Base-by-base conservation (phyloP, 2,888 invertebrate genomes). In the Hermodice carunculata region DNA sequence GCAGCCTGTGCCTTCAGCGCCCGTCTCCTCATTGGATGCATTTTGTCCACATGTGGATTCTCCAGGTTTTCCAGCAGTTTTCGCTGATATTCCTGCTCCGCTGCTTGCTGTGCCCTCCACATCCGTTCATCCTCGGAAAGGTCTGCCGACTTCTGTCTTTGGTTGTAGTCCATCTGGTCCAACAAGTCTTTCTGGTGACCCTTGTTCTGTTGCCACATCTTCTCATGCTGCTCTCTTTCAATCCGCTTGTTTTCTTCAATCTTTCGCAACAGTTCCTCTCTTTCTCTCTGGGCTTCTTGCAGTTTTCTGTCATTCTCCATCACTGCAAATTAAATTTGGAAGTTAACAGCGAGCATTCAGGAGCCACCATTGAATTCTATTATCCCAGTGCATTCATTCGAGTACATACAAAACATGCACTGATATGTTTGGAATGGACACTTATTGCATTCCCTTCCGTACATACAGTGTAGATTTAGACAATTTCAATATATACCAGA, bases 11-110 rank as follows among this genome's bases (percentile, higher is more conserved):
- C n/a, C n/a, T n/a, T n/a, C n/a, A n/a, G n/a, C n/a, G n/a, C n/a
- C n/a, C n/a, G n/a, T 34, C 53, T 40, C 31, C 84, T 74, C 78
- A 84, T 78, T 3, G 85, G 85, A 66, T 85, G 85, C 56, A 81
- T 65, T 61, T 78, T 79, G 6, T 80, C 80, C 53, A 78, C 73
- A 19, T 76, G 69, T 2, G 83, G 78, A 42, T 77, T 79, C 56
- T 77, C 78, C 26, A 83, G 73, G 19, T 78, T 78, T 4, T 77
- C 75, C 58, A 79, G 78, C 14, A 84, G 74, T 43, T 79, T 78
- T 14, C 72, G 62, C 59, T 79, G 79, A 68, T 80, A 84, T 60
- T 84, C 84, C n/a, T 57, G 51, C 66, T 85, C 85, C 0, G 83
- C 81, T 63, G 81, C 81, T 73, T 79, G 75, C 29, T 78, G 78